Evolutionary conservation across 2,888 invertebrate genomes (phyloP).

Genomic region (Acanthosepion esculentum): DNA sequence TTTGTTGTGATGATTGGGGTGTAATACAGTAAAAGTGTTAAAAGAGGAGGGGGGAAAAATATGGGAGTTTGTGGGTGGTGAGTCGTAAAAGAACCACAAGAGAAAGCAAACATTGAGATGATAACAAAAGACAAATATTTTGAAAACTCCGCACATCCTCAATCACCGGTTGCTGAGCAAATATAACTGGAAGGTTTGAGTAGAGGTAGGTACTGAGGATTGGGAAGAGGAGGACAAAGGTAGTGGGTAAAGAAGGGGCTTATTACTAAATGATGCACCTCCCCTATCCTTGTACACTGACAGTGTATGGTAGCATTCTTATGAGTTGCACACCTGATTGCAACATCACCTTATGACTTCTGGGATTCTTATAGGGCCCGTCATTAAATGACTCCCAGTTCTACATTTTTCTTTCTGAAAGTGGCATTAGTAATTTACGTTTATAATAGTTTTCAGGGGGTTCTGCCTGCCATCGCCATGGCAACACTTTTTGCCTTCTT

Average conservation of each 20-base stretch:
- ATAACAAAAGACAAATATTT: slow-evolving; percentile 21
- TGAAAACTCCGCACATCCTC: neutral
- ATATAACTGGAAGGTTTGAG: neutral
- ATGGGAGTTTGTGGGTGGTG: neutral
- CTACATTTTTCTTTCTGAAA: neutral
- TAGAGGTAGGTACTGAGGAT: neutral
- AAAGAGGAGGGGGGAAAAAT: no score
- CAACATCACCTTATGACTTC: neutral
- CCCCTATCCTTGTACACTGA: neutral
- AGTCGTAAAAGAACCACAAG: neutral
- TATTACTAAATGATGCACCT: neutral
- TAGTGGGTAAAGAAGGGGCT: neutral
- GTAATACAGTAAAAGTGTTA: no score
- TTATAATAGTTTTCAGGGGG: no score
- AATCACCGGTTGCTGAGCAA: neutral
- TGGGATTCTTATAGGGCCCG: neutral
- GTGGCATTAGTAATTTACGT: neutral
- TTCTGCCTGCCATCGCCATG: no score
- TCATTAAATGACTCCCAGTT: neutral
- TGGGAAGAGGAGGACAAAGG: neutral
- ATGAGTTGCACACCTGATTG: neutral
- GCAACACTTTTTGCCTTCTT: no score
- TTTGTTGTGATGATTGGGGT: no score
- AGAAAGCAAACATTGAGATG: neutral
- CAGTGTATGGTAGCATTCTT: neutral